Evolutionary conservation across 2,113 vertebrate genomes (phyloP).

Genomic region (Phodopus roborovskii): DNA sequence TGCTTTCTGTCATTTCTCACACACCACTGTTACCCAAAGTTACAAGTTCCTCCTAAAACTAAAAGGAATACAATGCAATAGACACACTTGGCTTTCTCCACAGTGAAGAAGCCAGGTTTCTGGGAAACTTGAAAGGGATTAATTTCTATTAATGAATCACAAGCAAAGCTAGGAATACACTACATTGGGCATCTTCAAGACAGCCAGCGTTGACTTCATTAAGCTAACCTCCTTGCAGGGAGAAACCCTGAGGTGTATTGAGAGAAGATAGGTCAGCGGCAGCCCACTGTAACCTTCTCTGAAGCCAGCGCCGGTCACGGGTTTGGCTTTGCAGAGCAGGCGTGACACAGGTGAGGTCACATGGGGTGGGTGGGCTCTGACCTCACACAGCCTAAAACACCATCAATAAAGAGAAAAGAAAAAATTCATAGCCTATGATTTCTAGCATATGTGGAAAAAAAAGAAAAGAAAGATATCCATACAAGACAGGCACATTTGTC

Average conservation of each 20-base stretch:
- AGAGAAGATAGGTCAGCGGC: conserved; percentile 18
- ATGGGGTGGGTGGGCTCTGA: too few species aligned
- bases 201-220: neutral
- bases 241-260: neutral
- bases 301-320: too few species aligned
- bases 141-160: neutral
- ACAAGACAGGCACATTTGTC: neutral
- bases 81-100: neutral
- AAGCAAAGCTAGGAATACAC: conserved; percentile 38
- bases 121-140: conserved; percentile 22
- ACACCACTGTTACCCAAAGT: conserved; percentile 3
- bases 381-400: neutral
- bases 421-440: neutral
- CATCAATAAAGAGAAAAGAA: neutral
- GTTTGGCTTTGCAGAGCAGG: too few species aligned
- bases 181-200: neutral
- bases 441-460: neutral
- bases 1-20: neutral
- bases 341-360: too few species aligned
- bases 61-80: neutral
- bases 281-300: neutral
- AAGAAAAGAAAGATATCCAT: neutral
- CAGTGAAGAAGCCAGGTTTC: neutral
- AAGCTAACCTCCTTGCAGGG: neutral
- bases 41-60: conserved; percentile 37